phyloP scores from a whole-genome alignment of 2,888 invertebrate genomes.

The Operophtera brumata region DNA sequence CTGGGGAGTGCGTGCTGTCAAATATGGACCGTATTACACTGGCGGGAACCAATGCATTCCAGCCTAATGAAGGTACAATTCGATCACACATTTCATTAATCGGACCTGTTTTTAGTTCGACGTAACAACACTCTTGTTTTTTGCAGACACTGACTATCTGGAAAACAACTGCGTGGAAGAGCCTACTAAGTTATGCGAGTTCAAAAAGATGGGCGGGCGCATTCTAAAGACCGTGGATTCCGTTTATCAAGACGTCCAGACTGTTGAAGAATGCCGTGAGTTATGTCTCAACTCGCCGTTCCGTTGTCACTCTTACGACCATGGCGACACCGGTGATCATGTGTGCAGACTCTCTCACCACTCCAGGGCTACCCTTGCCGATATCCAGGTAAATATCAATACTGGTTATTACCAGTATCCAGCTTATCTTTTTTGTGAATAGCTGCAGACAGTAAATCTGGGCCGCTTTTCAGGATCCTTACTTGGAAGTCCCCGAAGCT shows the following conservation, averaged over 20 bases:
- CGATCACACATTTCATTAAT: constrained; percentile 31
- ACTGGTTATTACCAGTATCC: not conserved
- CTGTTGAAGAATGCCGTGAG: constrained; percentile 92
- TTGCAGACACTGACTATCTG: constrained; percentile 86
- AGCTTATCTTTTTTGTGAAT: not conserved
- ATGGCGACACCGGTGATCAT: constrained; percentile 95
- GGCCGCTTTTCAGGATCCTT: constrained; percentile 84
- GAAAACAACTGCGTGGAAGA: constrained; percentile 97
- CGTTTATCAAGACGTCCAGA: constrained; percentile 93
- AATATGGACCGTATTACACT: constrained; percentile 95
- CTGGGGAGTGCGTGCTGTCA: constrained; percentile 92
- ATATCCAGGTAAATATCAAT: constrained; percentile 86
- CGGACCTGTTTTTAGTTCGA: constrained; percentile 16
- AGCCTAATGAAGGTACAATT: constrained; percentile 81
- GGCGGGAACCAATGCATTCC: constrained; percentile 89
- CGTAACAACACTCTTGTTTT: constrained; percentile 18
- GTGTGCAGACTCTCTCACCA: constrained; percentile 96
- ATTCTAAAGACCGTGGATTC: constrained; percentile 97
- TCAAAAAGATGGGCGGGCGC: constrained; percentile 92
- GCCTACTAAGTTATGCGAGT: constrained; percentile 96
- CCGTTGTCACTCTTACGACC: constrained; percentile 95
- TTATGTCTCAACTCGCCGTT: constrained; percentile 93
- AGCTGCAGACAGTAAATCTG: not conserved
- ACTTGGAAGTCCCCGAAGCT: constrained; percentile 94
- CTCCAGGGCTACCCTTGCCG: constrained; percentile 91